Percentiles rank a stretch among this genome's conserved stretches.
phyloP scores from a whole-genome alignment of 2,888 invertebrate species.

The Euplexia lucipara region DNA sequence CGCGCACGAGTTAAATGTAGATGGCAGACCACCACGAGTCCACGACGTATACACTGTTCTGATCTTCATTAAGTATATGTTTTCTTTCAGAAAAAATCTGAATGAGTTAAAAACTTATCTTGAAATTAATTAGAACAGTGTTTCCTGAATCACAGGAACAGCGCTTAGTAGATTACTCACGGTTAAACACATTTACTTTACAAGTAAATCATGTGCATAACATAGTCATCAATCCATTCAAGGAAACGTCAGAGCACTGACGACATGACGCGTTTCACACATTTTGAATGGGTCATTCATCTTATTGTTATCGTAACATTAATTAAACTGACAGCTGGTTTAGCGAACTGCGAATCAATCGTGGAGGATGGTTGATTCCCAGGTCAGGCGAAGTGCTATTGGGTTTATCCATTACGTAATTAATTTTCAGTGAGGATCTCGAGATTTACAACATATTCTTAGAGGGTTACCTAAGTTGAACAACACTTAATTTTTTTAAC shows the following conservation, averaged over 20 bases:
- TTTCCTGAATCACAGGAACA: not conserved
- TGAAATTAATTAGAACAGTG: too few relatives aligned
- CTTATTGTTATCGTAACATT: not conserved
- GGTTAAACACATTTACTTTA: not conserved
- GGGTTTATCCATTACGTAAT: not conserved
- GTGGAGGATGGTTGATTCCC: not conserved
- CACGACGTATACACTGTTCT: too few relatives aligned
- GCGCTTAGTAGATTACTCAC: not conserved
- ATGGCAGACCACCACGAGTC: too few relatives aligned
- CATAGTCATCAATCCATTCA: not conserved
- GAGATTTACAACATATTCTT: too few relatives aligned
- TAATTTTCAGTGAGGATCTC: too few relatives aligned
- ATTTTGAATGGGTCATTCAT: not conserved
- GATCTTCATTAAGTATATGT: not conserved
- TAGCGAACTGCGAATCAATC: too few relatives aligned
- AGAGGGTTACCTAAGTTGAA: too few relatives aligned
- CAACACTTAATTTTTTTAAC: too few relatives aligned
- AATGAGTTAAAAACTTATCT: too few relatives aligned
- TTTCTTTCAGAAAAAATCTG: not conserved
- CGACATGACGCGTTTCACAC: conserved; percentile 16
- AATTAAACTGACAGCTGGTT: not conserved
- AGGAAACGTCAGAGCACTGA: not conserved
- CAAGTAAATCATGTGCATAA: not conserved
- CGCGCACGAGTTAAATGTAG: too few relatives aligned
- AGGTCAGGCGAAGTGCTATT: not conserved